Evolutionary conservation across 2,113 vertebrate genomes (phyloP).

Genomic region (Microcebus ravelobensis): DNA sequence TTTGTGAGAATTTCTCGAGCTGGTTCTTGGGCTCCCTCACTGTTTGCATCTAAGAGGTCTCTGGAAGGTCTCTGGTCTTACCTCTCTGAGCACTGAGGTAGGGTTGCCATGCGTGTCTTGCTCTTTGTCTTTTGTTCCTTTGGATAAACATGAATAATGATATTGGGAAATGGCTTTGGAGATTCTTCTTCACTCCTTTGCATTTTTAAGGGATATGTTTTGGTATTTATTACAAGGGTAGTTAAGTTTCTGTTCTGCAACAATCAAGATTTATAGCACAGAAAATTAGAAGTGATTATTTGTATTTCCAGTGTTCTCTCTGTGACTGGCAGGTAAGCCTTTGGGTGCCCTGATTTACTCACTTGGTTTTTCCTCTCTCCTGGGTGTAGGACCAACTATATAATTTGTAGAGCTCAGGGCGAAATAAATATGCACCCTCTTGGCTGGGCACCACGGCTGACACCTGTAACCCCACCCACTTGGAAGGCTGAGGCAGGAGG

Average conservation of each 20-base stretch:
- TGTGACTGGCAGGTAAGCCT: neutral
- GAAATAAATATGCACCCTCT: conserved; percentile 24
- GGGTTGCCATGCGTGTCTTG: neutral
- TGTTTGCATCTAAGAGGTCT: neutral
- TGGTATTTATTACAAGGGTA: neutral
- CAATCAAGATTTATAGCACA: neutral
- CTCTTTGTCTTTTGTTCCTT: conserved; percentile 37
- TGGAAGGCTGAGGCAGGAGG: too few species aligned
- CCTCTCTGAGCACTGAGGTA: neutral
- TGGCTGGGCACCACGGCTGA: too few species aligned
- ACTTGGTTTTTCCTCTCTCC: neutral
- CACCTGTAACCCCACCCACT: too few species aligned
- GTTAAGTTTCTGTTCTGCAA: neutral
- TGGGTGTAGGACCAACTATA: neutral
- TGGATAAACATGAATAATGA: neutral
- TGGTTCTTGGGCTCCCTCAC: neutral
- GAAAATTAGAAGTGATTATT: conserved; percentile 20
- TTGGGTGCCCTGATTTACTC: neutral
- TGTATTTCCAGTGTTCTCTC: conserved; percentile 5
- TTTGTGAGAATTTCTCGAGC: conserved; percentile 21
- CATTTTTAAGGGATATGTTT: neutral
- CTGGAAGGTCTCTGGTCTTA: neutral
- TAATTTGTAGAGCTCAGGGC: neutral
- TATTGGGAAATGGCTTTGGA: conserved; percentile 22
- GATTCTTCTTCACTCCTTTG: neutral